A percentile compares a stretch with the other conserved stretches of the same genome.
These are phyloP conservation scores for Matsumurasca onukii DNA, from an alignment of 1,140 invertebrate genomes.

Conservation along the genomic window DNA sequence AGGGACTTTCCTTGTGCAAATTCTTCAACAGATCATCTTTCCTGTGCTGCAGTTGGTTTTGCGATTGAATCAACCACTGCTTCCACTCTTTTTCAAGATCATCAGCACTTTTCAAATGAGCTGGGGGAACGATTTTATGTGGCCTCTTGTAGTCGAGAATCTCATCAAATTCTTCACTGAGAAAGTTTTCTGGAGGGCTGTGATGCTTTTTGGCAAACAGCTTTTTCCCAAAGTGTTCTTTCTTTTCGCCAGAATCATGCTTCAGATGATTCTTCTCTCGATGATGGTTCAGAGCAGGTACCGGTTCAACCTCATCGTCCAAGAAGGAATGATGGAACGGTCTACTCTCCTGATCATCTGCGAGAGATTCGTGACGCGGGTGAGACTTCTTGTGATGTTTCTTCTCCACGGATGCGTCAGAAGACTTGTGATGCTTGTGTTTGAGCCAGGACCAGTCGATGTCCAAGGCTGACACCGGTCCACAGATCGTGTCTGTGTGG, in stretches of 20 bases:
- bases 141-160: constrained; percentile 6
- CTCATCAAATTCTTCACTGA: constrained; percentile 16
- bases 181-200: constrained; percentile 2
- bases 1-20: constrained; percentile 29
- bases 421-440: background rate
- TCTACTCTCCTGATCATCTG: constrained; percentile 16
- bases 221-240: too few relatives aligned
- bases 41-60: constrained; percentile 34
- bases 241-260: constrained; percentile 11
- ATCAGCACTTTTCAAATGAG: background rate
- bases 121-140: constrained; percentile 11
- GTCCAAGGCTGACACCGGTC: constrained; percentile 57
- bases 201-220: constrained; percentile 22
- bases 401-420: background rate
- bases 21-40: constrained; percentile 38
- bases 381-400: constrained; percentile 27
- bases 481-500: constrained; percentile 63
- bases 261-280: constrained; percentile 18
- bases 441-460: constrained; percentile 53
- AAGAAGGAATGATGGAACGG: constrained; percentile 27
- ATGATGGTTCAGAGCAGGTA: background rate
- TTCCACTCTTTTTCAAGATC: constrained; percentile 33
- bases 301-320: constrained; percentile 4
- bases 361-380: constrained; percentile 29
- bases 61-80: constrained; percentile 34